A percentile compares a stretch with the other conserved stretches of the same genome.
Conservation (phyloP, 2,888 invertebrate species). For the Uropetala carovei region DNA sequence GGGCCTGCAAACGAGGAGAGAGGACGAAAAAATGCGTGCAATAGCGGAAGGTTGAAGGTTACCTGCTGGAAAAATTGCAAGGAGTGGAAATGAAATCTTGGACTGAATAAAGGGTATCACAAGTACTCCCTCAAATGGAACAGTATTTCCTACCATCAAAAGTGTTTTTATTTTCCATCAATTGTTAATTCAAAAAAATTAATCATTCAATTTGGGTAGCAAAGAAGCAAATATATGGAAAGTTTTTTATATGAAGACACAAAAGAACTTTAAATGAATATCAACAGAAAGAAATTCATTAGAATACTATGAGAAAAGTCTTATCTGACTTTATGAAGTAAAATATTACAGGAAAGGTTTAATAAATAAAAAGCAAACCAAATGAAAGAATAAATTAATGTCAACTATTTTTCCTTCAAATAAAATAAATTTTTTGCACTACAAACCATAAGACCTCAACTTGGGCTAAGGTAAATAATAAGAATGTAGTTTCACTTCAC, state of each 20-base stretch:
- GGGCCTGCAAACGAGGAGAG: slow-evolving; percentile 64
- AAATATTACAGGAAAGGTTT: not conserved
- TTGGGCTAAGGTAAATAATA: slow-evolving; percentile 2
- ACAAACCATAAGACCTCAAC: not conserved
- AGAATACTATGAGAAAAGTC: too few species aligned
- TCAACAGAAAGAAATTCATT: too few species aligned
- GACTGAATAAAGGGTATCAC: not conserved
- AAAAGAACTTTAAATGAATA: too few species aligned
- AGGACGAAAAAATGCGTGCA: slow-evolving; percentile 73
- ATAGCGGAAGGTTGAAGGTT: slow-evolving; percentile 64
- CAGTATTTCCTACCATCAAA: not conserved
- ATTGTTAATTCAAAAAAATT: too few species aligned
- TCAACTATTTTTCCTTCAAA: not conserved
- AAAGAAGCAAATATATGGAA: too few species aligned
- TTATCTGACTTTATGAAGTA: too few species aligned
- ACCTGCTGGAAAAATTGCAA: slow-evolving; percentile 60
- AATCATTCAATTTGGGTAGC: too few species aligned
- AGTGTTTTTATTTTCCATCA: not conserved
- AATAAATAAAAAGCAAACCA: not conserved
- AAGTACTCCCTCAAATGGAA: not conserved
- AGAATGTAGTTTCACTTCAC: not conserved
- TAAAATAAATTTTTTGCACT: not conserved
- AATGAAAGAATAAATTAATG: not conserved
- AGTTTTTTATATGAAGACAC: too few species aligned
- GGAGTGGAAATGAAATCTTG: slow-evolving; percentile 45